Base-by-base conservation (phyloP, 2,888 invertebrate species). In the Synergus itoensis region DNA sequence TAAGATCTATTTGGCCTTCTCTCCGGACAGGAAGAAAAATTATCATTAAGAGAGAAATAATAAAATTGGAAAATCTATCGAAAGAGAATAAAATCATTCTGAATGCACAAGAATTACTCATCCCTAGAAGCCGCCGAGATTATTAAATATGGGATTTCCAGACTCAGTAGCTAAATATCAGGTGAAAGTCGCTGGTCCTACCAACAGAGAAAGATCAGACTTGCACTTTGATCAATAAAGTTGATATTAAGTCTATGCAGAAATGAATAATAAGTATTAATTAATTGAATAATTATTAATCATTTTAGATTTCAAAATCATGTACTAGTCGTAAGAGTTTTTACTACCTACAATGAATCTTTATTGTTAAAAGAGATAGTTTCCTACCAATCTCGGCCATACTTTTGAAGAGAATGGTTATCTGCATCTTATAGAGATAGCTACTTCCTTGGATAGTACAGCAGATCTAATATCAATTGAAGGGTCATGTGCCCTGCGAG, bases 391-490 rank as follows among this genome's bases (percentile, higher is more conserved):
- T 62, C 62, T 62, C 28, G 21, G 62, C 62, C 28, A 62, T 62
- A 62, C 62, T 62, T 62, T 57, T 62, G 28, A 62, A 28, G 28
- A 62, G 14, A 62, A 62, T 62, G 62, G 62, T 62, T 62, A 62
- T 62, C 62, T 62, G 28, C 62, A 28, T 62, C 62, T 62, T 62
- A 28, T 28, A 62, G 62, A 62, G 62, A 62, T 62, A 62, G 28
- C 62, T 21, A 62, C 62, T 62, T 62, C 21, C 28, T 62, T 28
- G 18, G 14, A 28, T 18, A 62, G 28, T 62, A 62, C 28, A 62
- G 21, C 1, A 62, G 62, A 62, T 21, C 28, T 62, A 62, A 62
- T 62, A 21, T 62, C 62, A 62, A 62, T 62, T 28, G 14, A 62
- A 62, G 28, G 62, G 62, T 62, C 21, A 62, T 62, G 62, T 62